Evolutionary conservation across 1,140 invertebrate species (phyloP).

Genomic region (Wasmannia auropunctata): DNA sequence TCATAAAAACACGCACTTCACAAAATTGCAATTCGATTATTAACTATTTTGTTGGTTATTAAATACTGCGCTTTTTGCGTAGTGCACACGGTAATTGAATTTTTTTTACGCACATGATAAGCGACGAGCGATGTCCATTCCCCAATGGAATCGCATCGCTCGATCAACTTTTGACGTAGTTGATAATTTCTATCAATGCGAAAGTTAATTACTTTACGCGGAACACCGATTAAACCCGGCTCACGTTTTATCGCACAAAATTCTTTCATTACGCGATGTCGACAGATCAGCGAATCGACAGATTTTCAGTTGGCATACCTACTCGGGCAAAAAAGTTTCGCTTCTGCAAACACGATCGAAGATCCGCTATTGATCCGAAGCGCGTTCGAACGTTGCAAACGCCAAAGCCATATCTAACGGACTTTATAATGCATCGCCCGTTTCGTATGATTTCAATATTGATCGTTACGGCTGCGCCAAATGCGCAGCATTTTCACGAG

Average conservation of each 20-base stretch:
- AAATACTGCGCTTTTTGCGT: neutral
- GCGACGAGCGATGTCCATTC: neutral
- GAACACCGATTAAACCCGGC: conserved; percentile 3
- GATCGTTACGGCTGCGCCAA: neutral
- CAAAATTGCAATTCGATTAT: neutral
- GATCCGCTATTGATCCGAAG: neutral
- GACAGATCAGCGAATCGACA: neutral
- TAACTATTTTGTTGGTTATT: neutral
- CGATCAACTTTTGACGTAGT: conserved; percentile 1
- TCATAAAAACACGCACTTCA: neutral
- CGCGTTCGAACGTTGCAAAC: neutral
- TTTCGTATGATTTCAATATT: conserved; percentile 37
- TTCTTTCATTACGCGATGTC: conserved; percentile 35
- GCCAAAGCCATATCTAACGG: neutral
- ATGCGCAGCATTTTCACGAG: conserved; percentile 10
- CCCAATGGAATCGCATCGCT: neutral
- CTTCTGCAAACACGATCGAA: neutral
- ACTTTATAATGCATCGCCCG: neutral
- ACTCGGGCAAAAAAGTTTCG: conserved; percentile 1
- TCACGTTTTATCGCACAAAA: neutral
- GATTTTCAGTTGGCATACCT: neutral
- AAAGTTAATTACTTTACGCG: conserved; percentile 38
- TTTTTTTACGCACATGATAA: conserved; percentile 6
- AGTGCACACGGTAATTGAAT: neutral
- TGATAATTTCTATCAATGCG: conserved; percentile 43